phyloP scores from a whole-genome alignment of 2,797 vertebrate genomes.

The Simalia tracyae region DNA sequence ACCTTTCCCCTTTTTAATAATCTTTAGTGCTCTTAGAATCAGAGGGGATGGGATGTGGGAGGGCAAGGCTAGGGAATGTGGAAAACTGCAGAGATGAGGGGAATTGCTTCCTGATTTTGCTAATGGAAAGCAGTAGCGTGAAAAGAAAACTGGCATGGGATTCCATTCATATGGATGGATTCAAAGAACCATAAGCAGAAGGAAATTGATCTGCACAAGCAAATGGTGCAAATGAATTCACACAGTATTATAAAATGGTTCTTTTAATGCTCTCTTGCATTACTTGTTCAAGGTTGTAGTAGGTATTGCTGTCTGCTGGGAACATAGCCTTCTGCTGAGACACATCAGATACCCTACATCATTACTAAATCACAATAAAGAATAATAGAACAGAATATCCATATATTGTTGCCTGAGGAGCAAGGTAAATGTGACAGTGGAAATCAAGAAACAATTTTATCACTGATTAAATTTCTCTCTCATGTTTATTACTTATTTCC shows the following conservation, averaged over 20 bases:
- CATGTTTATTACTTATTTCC: neutral
- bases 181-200: neutral
- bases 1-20: neutral
- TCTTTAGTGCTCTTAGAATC: neutral
- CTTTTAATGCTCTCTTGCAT: neutral
- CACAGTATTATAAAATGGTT: neutral
- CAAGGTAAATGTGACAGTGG: neutral
- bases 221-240: neutral
- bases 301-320: neutral
- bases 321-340: neutral
- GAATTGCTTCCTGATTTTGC: neutral
- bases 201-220: neutral
- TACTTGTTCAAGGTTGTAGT: neutral
- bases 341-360: neutral
- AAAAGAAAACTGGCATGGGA: neutral
- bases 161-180: neutral
- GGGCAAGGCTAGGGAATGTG: neutral
- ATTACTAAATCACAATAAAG: conserved; percentile 5
- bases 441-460: neutral
- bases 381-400: neutral
- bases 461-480: neutral
- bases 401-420: neutral
- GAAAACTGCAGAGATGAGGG: neutral
- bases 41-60: neutral
- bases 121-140: neutral